Conservation (phyloP, 2,888 invertebrate genomes). For the Drepana falcataria region DNA sequence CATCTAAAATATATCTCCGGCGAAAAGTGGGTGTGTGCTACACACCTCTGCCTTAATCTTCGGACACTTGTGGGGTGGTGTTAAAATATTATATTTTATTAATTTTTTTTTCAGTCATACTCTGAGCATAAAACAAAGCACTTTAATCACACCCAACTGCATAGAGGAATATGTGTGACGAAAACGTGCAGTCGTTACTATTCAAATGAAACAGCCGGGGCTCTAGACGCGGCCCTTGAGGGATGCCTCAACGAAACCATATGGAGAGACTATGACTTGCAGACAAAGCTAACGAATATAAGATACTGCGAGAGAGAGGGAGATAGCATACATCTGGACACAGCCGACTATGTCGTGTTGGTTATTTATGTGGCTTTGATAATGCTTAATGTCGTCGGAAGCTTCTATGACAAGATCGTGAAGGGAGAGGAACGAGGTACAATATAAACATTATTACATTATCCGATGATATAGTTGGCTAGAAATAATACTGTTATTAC, state of each 20-base stretch:
- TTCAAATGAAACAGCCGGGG: constrained; percentile 21
- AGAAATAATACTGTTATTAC: too few relatives aligned
- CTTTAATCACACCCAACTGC: constrained; percentile 61
- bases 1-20: too few relatives aligned
- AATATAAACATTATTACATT: neutral
- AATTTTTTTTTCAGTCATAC: constrained; percentile 44
- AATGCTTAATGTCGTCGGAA: constrained; percentile 48
- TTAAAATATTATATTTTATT: too few relatives aligned
- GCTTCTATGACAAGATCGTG: constrained; percentile 42
- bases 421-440: constrained; percentile 38
- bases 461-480: too few relatives aligned
- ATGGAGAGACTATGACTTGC: constrained; percentile 43
- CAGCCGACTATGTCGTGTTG: constrained; percentile 43
- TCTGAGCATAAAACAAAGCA: constrained; percentile 54
- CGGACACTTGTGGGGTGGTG: too few relatives aligned
- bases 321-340: constrained; percentile 33
- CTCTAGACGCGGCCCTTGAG: constrained; percentile 42
- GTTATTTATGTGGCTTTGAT: constrained; percentile 46
- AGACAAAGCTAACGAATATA: constrained; percentile 40
- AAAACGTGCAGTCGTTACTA: constrained; percentile 38
- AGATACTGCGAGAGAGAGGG: constrained; percentile 46
- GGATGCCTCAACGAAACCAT: constrained; percentile 54
- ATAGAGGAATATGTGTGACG: constrained; percentile 58
- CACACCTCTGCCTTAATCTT: too few relatives aligned
- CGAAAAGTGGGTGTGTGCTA: too few relatives aligned